Percentiles rank a stretch among this genome's conserved stretches.
Evolutionary conservation across 1,140 invertebrate genomes (phyloP).

Genomic region (Chionoecetes opilio): DNA sequence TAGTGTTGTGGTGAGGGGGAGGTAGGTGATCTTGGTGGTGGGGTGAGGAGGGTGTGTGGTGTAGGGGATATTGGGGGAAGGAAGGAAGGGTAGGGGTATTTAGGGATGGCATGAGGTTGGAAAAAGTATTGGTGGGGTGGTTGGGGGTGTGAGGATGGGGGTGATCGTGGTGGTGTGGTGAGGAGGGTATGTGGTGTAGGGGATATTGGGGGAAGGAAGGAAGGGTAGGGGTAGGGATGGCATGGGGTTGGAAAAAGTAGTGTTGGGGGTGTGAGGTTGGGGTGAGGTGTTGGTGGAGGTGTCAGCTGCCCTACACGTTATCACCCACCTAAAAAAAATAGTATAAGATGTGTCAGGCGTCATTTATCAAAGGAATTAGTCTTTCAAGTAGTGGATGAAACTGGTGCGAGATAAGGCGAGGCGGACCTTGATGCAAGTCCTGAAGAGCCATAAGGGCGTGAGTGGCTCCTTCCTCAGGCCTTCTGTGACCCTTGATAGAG

Average conservation of each 20-base stretch:
- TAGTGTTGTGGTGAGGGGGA: too few relatives aligned
- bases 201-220: too few relatives aligned
- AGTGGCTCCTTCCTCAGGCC: neutral
- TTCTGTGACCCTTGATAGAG: neutral
- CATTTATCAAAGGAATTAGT: slow-evolving; percentile 74
- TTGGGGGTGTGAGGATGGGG: too few relatives aligned
- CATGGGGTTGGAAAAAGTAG: neutral
- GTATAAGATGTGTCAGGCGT: slow-evolving; percentile 62
- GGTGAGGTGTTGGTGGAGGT: too few relatives aligned
- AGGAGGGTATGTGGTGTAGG: neutral
- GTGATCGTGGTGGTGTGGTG: too few relatives aligned
- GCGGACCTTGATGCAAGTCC: slow-evolving; percentile 22
- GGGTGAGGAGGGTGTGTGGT: too few relatives aligned
- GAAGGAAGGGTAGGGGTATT: neutral
- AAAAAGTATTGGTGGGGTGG: neutral
- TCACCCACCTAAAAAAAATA: slow-evolving; percentile 5
- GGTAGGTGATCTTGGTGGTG: too few relatives aligned
- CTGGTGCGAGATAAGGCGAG: slow-evolving; percentile 56
- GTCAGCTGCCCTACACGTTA: slow-evolving; percentile 1
- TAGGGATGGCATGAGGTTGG: neutral
- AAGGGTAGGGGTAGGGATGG: neutral
- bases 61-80: too few relatives aligned
- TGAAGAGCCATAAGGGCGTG: neutral
- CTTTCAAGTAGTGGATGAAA: slow-evolving; percentile 72
- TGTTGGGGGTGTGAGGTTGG: neutral